phyloP scores from a whole-genome alignment of 2,888 invertebrate species.

The Melinopterus prodromus region DNA sequence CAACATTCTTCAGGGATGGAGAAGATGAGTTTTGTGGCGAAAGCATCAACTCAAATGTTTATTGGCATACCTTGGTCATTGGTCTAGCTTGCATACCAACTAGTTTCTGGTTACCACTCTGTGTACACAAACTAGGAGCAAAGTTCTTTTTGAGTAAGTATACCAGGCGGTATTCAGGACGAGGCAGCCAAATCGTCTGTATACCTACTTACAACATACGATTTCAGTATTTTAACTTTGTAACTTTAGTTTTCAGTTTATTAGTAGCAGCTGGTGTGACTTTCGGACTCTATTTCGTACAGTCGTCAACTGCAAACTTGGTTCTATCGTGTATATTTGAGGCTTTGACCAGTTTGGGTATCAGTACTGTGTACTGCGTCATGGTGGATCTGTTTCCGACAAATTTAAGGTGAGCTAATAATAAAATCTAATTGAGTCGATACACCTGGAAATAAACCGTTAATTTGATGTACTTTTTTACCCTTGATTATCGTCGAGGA shows the following conservation, averaged over 20 bases:
- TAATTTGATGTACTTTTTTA: not conserved
- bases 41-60: constrained; percentile 73
- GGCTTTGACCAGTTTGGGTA: constrained; percentile 80
- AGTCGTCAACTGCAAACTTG: constrained; percentile 75
- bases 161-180: not conserved
- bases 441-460: not conserved
- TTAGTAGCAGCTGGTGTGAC: constrained; percentile 77
- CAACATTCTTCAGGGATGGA: constrained; percentile 41
- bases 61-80: constrained; percentile 79
- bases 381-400: constrained; percentile 85
- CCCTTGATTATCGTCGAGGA: not conserved
- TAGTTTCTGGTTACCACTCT: constrained; percentile 79
- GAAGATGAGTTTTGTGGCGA: constrained; percentile 69
- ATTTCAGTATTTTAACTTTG: too few relatives aligned
- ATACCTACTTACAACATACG: constrained; percentile 9
- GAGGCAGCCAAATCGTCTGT: not conserved
- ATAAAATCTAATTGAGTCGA: not conserved
- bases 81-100: constrained; percentile 84
- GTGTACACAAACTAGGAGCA: constrained; percentile 80
- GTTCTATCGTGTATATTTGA: constrained; percentile 81
- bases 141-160: constrained; percentile 82
- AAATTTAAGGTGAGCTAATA: constrained; percentile 72
- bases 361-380: constrained; percentile 82
- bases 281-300: constrained; percentile 78
- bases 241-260: constrained; percentile 71